Percentiles rank a stretch among this genome's conserved stretches.
Evolutionary conservation across 2,888 invertebrate species (phyloP).

Genomic region (Beris morrisii): DNA sequence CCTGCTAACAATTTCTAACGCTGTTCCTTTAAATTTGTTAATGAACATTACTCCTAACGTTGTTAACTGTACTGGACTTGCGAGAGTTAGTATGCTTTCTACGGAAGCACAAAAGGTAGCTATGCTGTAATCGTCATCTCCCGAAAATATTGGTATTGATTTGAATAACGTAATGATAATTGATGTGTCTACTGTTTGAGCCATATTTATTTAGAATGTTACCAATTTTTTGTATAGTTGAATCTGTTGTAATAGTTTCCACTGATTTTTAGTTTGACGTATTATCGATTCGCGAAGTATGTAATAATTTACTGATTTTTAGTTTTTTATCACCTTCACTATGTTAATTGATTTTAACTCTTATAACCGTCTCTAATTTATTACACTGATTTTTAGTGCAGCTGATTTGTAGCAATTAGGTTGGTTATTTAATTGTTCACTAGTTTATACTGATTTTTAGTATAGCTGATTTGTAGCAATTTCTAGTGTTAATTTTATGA

Average conservation of each 20-base stretch:
- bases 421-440: neutral
- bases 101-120: neutral
- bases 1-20: neutral
- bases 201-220: neutral
- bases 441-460: neutral
- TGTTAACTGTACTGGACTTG: neutral
- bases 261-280: neutral
- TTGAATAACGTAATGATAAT: neutral
- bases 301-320: neutral
- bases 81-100: neutral
- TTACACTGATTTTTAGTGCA: no score
- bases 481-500: neutral
- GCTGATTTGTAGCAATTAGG: no score
- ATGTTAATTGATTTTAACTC: neutral
- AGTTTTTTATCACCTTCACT: conserved; percentile 1
- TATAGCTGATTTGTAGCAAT: neutral
- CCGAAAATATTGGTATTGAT: neutral
- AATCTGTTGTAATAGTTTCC: neutral
- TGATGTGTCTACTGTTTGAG: neutral
- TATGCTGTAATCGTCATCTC: neutral
- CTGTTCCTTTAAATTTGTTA: no score
- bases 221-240: neutral
- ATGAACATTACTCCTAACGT: neutral
- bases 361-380: no score
- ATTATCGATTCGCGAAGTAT: neutral